Conservation (phyloP, 2,797 vertebrate genomes). For the Lagorchestes hirsutus region DNA sequence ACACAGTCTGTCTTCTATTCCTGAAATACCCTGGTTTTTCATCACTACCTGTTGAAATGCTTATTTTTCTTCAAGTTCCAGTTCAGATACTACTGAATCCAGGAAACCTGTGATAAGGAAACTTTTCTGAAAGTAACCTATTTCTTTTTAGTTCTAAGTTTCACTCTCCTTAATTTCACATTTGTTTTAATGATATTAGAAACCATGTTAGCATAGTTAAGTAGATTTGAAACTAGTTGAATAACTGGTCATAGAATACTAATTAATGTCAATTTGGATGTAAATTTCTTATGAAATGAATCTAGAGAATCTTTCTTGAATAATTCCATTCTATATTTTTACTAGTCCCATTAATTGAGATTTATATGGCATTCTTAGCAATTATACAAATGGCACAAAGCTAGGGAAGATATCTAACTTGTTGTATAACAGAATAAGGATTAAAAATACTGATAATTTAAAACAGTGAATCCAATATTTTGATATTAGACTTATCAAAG, state of each 20-base stretch:
- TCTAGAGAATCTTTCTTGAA: neutral
- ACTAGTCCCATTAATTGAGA: neutral
- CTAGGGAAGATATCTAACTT: neutral
- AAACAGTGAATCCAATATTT: neutral
- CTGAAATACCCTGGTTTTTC: neutral
- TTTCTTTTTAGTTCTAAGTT: neutral
- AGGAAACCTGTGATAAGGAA: neutral
- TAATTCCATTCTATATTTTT: neutral
- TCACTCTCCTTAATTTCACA: neutral
- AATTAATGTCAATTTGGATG: neutral
- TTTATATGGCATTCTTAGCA: no score
- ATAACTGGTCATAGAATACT: neutral
- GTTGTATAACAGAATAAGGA: neutral
- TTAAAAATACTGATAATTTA: neutral
- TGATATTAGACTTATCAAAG: neutral
- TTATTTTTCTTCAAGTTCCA: neutral
- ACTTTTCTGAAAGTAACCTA: neutral
- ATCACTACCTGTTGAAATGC: neutral
- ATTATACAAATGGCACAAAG: neutral
- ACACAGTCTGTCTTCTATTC: neutral
- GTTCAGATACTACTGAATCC: neutral
- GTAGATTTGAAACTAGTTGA: neutral
- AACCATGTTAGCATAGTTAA: neutral
- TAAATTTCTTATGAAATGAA: neutral
- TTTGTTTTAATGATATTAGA: neutral